Conservation (phyloP, 2,113 vertebrate genomes). For the Bos javanicus region DNA sequence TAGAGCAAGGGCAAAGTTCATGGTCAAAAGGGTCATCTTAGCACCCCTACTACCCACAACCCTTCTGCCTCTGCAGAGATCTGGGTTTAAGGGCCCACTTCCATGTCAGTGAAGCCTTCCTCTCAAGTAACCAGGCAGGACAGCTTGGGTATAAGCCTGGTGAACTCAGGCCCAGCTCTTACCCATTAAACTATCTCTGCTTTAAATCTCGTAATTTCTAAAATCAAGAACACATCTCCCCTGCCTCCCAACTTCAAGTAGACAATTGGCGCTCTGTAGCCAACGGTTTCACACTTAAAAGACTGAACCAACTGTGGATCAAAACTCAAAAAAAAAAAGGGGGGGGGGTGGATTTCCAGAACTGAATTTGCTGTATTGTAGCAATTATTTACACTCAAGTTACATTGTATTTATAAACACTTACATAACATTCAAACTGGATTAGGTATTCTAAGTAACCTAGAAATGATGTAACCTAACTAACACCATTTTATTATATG, state of each 20-base stretch:
- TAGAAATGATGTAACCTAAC: not conserved
- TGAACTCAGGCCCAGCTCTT: not conserved
- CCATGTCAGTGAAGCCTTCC: not conserved
- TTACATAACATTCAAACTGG: not conserved
- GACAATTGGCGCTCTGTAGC: not conserved
- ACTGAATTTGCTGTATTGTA: not conserved
- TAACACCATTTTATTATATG: not conserved
- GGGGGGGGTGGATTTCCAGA: too few relatives aligned
- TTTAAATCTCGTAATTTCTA: not conserved
- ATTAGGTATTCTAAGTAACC: not conserved
- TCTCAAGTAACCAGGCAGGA: not conserved
- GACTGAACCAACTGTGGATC: not conserved
- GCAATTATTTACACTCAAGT: not conserved
- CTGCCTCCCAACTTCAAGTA: not conserved
- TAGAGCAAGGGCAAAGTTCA: slow-evolving; percentile 33
- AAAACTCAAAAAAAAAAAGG: not conserved
- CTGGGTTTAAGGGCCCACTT: not conserved
- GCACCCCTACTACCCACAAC: not conserved
- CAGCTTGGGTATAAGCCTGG: not conserved
- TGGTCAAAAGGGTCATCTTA: not conserved
- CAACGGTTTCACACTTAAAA: not conserved
- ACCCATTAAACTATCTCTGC: not conserved
- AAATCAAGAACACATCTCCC: not conserved
- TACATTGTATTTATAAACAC: not conserved
- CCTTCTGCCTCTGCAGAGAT: not conserved